These are phyloP conservation scores for Popillia japonica DNA, from an alignment of 1,140 invertebrate species.

Conservation along the genomic window DNA sequence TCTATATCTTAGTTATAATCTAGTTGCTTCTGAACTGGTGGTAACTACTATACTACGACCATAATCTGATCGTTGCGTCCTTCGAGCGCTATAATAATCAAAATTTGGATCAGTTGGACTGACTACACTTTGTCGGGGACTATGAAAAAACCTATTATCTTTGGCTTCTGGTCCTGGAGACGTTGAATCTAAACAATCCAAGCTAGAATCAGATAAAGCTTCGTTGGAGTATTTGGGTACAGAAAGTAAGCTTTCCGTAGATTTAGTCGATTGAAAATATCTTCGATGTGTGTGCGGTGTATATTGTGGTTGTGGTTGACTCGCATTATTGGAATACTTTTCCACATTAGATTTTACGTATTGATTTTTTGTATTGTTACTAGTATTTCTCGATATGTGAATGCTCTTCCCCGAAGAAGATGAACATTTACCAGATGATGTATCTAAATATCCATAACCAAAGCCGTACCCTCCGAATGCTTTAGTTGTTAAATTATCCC, in stretches of 20 bases:
- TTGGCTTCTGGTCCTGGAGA: conserved; percentile 52
- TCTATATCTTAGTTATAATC: conserved; percentile 59
- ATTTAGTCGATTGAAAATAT: conserved; percentile 74
- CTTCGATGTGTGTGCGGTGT: conserved; percentile 61
- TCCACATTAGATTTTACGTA: conserved; percentile 50
- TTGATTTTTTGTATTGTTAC: conserved; percentile 45
- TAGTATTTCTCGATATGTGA: conserved; percentile 36
- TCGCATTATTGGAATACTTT: conserved; percentile 44
- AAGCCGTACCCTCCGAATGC: conserved; percentile 84
- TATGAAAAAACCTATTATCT: conserved; percentile 62
- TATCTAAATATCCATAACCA: conserved; percentile 81
- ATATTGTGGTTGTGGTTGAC: conserved; percentile 57
- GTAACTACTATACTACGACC: conserved; percentile 61
- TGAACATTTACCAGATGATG: conserved; percentile 59
- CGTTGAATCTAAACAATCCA: conserved; percentile 69
- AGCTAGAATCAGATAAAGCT: conserved; percentile 69
- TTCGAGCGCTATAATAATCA: conserved; percentile 64
- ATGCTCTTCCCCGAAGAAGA: conserved; percentile 46
- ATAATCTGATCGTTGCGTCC: conserved; percentile 62
- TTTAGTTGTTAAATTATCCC: conserved; percentile 84
- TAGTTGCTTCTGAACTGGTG: conserved; percentile 67
- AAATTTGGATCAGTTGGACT: conserved; percentile 61
- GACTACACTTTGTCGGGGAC: conserved; percentile 60
- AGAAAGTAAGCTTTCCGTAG: conserved; percentile 78
- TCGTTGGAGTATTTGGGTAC: conserved; percentile 67